Evolutionary conservation across 2,113 vertebrate species (phyloP).

Genomic region (Rhynchomys soricoides): DNA sequence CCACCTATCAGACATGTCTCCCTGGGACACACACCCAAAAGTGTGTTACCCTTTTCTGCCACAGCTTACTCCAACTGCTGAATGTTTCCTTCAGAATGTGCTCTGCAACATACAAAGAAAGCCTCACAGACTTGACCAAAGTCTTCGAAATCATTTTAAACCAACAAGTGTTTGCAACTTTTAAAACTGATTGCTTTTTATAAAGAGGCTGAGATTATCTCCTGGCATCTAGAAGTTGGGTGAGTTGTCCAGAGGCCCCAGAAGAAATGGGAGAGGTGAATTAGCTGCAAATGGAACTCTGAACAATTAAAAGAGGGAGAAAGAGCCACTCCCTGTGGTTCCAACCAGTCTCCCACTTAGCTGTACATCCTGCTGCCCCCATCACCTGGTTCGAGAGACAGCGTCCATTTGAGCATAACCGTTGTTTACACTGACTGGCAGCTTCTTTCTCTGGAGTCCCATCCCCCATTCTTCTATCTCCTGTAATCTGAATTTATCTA

Average conservation of each 20-base stretch:
- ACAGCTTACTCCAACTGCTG: neutral
- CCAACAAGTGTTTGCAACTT: conserved; percentile 6
- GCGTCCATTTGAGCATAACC: neutral
- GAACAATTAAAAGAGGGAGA: neutral
- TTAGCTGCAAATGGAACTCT: neutral
- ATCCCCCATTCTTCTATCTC: neutral
- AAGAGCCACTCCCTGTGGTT: neutral
- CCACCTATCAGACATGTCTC: neutral
- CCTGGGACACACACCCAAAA: neutral
- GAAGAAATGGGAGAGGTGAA: neutral
- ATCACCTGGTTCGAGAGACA: neutral
- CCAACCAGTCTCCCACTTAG: neutral
- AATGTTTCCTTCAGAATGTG: conserved; percentile 2
- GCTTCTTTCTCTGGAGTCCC: neutral
- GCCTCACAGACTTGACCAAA: neutral
- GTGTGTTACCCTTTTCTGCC: neutral
- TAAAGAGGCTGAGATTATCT: neutral
- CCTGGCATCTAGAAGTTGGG: neutral
- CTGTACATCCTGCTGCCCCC: fast-evolving
- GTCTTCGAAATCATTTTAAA: neutral
- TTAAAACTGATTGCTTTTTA: neutral
- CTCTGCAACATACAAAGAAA: neutral
- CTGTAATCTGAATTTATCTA: neutral
- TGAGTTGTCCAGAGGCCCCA: neutral
- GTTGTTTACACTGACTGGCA: neutral